Conservation (phyloP, 2,113 vertebrate species). For the cat (Felis catus) region F.catus_Fca126_mat1.0 CM031412.1:165208001-165208500, state of each 20-base stretch:
- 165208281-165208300: background rate
- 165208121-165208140: background rate
- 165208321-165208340: background rate
- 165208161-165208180: background rate
- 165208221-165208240: background rate
- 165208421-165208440: background rate
- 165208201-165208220: background rate
- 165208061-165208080: background rate
- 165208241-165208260: background rate
- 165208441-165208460: background rate
- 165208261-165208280: background rate
- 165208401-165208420: background rate
- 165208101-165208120: background rate
- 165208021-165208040: background rate
- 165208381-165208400: background rate
- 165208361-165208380: background rate
- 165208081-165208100: background rate
- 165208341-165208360: background rate
- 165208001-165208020: background rate
- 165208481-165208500: background rate
- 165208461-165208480: background rate
- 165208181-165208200: background rate
- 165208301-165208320: background rate
- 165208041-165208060: background rate
- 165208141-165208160: background rate